Conservation (phyloP, 2,113 vertebrate species). For the Chelonoidis abingdonii region DNA sequence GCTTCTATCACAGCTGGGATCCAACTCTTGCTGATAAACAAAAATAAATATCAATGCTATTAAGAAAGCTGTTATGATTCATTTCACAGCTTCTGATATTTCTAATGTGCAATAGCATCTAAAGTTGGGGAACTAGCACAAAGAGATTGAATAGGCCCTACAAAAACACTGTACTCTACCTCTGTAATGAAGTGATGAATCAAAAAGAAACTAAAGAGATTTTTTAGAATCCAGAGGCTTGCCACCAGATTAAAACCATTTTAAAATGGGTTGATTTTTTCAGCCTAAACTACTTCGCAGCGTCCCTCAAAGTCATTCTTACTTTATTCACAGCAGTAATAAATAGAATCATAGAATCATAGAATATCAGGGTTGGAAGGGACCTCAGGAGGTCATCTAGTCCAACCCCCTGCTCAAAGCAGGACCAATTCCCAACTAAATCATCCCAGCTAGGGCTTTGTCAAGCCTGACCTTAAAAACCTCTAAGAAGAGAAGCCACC, state of each 20-base stretch:
- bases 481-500: no score
- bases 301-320: slow-evolving; percentile 30
- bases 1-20: not conserved
- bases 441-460: no score
- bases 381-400: no score
- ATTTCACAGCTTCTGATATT: not conserved
- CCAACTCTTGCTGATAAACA: not conserved
- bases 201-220: not conserved
- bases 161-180: not conserved
- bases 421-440: no score
- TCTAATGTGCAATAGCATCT: not conserved
- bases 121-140: not conserved
- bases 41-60: not conserved
- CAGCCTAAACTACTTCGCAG: not conserved
- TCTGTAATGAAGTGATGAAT: not conserved
- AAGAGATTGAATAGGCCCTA: not conserved
- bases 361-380: no score
- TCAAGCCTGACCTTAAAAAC: no score
- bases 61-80: not conserved
- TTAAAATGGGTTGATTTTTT: slow-evolving; percentile 54
- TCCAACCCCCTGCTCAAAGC: no score
- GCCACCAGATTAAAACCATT: not conserved
- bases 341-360: not conserved
- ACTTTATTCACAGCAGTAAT: slow-evolving; percentile 51
- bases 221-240: not conserved